Evolutionary conservation across 2,888 invertebrate genomes (phyloP), one percentile per base, ranked within the genome.

Genomic region (Oasisia sp.): DNA sequence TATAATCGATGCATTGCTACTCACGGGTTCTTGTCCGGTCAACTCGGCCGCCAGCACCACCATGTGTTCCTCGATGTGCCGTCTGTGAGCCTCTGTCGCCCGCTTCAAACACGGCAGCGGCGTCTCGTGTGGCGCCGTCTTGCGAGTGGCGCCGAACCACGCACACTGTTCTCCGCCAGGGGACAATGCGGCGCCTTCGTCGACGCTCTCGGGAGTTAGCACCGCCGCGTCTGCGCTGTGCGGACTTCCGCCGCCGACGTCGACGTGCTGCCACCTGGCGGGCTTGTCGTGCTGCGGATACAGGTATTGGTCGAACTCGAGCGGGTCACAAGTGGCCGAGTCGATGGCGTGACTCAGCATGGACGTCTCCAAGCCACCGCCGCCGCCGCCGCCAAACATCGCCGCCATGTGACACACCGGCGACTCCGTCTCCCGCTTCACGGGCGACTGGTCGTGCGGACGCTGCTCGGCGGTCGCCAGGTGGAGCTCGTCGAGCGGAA

Each of bases 91-190:
- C 74, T 74, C 74, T 27, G n/a, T 74, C 27, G 74, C 74, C 7
- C 3, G 74, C 74, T 74, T 74, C 74, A 74, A 27, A 74, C 74
- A 74, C 74, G 74, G 74, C 74, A 74, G 74, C 19, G 27, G 74
- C 74, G 74, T 74, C 74, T 74, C 74, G 74, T 74, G 74, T n/a
- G 74, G 74, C 74, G 74, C 74, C 74, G 74, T n/a, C 74, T 74
- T 74, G 74, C 27, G 74, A 74, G 7, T 74, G 74, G 7, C 74
- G 27, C 27, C 74, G 74, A n/a, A n/a, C 74, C 27, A 74, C 7
- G n/a, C 19, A 19, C 19, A n/a, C 74, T 19, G 74, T 74, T 27
- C 74, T 74, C 74, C 74, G 19, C 27, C 74, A 74, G 74, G 74
- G 19, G 74, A 74, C 74, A 74, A n/a, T 27, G 27, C 74, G 74